Evolutionary conservation across 2,888 invertebrate genomes (phyloP).

Genomic region (Caradrina clavipalpis): DNA sequence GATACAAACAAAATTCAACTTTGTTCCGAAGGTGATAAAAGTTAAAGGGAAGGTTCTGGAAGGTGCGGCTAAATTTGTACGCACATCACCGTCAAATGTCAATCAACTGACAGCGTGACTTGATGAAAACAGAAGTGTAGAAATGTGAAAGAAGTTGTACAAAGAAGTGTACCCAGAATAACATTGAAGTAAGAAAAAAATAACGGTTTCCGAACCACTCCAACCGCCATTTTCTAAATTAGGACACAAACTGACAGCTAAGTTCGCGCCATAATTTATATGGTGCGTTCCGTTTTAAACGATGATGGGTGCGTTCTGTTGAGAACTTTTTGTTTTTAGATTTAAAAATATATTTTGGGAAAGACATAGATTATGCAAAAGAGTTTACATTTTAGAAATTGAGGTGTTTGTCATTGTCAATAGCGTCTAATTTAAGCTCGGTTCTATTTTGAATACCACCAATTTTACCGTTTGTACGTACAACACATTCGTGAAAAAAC

Average conservation of each 20-base stretch:
- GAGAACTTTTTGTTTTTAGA: slow-evolving; percentile 50
- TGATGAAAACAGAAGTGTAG: slow-evolving; percentile 70
- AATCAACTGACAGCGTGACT: slow-evolving; percentile 73
- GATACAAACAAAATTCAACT: slow-evolving; percentile 60
- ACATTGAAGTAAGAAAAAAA: slow-evolving; percentile 42
- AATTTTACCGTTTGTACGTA: slow-evolving; percentile 16
- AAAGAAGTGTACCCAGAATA: slow-evolving; percentile 52
- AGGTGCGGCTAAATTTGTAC: slow-evolving; percentile 49
- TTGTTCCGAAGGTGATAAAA: slow-evolving; percentile 57
- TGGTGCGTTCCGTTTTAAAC: slow-evolving; percentile 64
- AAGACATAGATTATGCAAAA: slow-evolving; percentile 49
- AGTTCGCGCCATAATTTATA: slow-evolving; percentile 71
- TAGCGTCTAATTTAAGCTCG: slow-evolving; percentile 27
- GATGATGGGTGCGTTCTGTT: slow-evolving; percentile 61
- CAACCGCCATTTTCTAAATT: slow-evolving; percentile 67
- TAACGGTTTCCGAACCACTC: slow-evolving; percentile 50
- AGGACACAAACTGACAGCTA: slow-evolving; percentile 67
- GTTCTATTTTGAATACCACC: slow-evolving; percentile 31
- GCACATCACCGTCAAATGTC: slow-evolving; percentile 76
- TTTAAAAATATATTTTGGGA: slow-evolving; percentile 58
- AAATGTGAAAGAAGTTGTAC: slow-evolving; percentile 68
- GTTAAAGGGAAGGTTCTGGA: slow-evolving; percentile 1
- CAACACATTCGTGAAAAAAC: slow-evolving; percentile 7
- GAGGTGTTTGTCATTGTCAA: slow-evolving; percentile 54
- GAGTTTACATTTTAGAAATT: slow-evolving; percentile 45